Percentiles rank a stretch among this genome's conserved stretches.
These are phyloP conservation scores for Hirtodrosophila duncani DNA, from an alignment of 2,888 invertebrate genomes.

Conservation along the genomic window DNA sequence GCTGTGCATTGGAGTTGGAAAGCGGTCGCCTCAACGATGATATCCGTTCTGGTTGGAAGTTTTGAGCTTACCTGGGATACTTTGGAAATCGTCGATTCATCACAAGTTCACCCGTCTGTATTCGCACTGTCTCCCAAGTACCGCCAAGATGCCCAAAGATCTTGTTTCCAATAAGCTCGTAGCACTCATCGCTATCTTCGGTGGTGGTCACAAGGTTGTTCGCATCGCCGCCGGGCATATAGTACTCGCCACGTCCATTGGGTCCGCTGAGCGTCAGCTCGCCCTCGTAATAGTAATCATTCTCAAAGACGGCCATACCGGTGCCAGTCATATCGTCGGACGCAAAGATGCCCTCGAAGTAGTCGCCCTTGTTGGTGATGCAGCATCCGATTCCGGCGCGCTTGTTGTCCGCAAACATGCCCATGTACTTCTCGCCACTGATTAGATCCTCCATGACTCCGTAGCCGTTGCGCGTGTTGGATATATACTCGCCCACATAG, in stretches of 20 bases:
- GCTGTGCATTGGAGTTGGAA: no score
- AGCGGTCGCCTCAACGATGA: no score
- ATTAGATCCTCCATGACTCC: constrained; percentile 93
- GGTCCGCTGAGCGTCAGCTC: constrained; percentile 90
- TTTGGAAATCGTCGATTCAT: constrained; percentile 82
- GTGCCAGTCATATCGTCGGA: constrained; percentile 89
- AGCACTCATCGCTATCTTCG: constrained; percentile 46
- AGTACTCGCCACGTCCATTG: constrained; percentile 88
- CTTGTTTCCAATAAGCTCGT: constrained; percentile 73
- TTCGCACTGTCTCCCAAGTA: constrained; percentile 78
- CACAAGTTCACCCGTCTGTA: constrained; percentile 85
- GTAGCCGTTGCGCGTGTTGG: constrained; percentile 89
- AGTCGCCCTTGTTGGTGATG: constrained; percentile 92
- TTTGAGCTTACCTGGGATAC: constrained; percentile 80
- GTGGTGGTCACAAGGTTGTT: constrained; percentile 16
- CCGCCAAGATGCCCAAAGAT: constrained; percentile 75
- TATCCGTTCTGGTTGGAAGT: no score
- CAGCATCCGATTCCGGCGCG: constrained; percentile 91
- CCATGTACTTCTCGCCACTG: constrained; percentile 93
- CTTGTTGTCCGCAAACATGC: constrained; percentile 91
- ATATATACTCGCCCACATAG: constrained; percentile 93
- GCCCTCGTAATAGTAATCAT: constrained; percentile 93
- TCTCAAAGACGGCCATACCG: constrained; percentile 92
- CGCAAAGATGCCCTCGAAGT: constrained; percentile 92
- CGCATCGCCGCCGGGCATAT: constrained; percentile 87